Base-by-base conservation (phyloP, 2,797 vertebrate species). In the Dallia pectoralis region DNA sequence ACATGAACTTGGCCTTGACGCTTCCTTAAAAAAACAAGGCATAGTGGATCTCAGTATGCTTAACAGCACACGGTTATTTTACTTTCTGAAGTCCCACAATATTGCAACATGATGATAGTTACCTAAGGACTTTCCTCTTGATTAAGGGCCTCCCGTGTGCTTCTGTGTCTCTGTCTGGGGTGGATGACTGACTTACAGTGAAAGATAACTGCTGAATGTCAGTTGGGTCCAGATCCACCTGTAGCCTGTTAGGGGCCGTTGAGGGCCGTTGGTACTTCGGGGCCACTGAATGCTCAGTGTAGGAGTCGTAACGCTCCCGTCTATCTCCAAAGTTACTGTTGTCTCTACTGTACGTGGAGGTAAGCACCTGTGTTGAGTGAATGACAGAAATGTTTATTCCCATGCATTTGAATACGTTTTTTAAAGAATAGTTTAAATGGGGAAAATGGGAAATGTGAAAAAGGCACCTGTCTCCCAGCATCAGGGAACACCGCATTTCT, bases 81-180 rank as follows among this genome's bases (percentile, higher is more conserved):
- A 70, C 11, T 59, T n/a, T 66, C 44, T 48, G 25, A 12, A 51
- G 27, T 0, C 8, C 1, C 33, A 22, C 18, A 61, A n/a, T 30
- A 32, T 18, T 32, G 18, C 11, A 16, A 29, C 25, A 19, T n/a
- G 8, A 33, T 22, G 18, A 36, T 36, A 11, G 19, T 36, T 4
- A 93, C 93, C 93, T 89, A 22, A 94, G 78, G 62, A 94, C 92
- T 84, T 93, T 94, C 6, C 93, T 92, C 82, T 89, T 92, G 77
- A 93, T 81, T 67, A 82, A 64, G 19, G 80, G 79, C 70, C 81
- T 86, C 56, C 66, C 76, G 22, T 72, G 82, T 19, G 29, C 48
- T 16, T 22, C 66, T 65, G 49, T 32, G 16, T 70, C 73, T 70
- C 19, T 47, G 48, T 85, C 87, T 0, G 83, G 82, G 4, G 67